Percentiles rank a stretch among this genome's conserved stretches.
phyloP scores from a whole-genome alignment of 2,113 vertebrate genomes.

The Peromyscus californicus region DNA sequence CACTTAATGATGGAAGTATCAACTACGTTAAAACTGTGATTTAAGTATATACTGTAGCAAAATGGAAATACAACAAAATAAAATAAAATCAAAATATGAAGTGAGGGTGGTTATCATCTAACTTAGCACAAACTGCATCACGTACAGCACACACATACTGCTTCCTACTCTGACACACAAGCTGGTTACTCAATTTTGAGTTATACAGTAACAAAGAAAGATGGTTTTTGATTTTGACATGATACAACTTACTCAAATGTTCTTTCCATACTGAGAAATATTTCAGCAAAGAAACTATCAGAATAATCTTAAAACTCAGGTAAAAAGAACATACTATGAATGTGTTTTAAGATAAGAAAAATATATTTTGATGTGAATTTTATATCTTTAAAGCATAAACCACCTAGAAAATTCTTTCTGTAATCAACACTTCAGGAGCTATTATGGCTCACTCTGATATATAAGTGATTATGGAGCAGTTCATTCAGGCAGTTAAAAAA shows the following conservation, averaged over 20 bases:
- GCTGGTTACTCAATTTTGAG: constrained; percentile 14
- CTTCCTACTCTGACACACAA: constrained; percentile 25
- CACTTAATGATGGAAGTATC: constrained; percentile 64
- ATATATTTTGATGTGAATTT: constrained; percentile 15
- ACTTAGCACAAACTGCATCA: neutral
- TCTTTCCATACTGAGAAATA: neutral
- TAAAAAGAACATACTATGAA: constrained; percentile 30
- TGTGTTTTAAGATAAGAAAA: constrained; percentile 52
- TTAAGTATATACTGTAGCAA: constrained; percentile 37
- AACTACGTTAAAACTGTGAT: constrained; percentile 44
- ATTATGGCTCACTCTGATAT: constrained; percentile 15
- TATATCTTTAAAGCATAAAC: constrained; percentile 61
- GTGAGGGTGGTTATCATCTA: neutral
- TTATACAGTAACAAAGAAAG: neutral
- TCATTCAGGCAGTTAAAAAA: constrained; percentile 59
- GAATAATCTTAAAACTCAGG: constrained; percentile 46
- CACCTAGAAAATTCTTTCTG: constrained; percentile 34
- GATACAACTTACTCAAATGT: constrained; percentile 46
- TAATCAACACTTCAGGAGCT: constrained; percentile 24
- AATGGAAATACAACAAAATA: constrained; percentile 35
- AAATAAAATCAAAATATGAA: constrained; percentile 56
- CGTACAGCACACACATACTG: neutral
- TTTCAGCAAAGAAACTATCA: constrained; percentile 63
- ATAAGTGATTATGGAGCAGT: constrained; percentile 41
- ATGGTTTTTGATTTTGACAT: constrained; percentile 11